Evolutionary conservation across 1,140 invertebrate genomes (phyloP).

Genomic region (Drepana arcuata): DNA sequence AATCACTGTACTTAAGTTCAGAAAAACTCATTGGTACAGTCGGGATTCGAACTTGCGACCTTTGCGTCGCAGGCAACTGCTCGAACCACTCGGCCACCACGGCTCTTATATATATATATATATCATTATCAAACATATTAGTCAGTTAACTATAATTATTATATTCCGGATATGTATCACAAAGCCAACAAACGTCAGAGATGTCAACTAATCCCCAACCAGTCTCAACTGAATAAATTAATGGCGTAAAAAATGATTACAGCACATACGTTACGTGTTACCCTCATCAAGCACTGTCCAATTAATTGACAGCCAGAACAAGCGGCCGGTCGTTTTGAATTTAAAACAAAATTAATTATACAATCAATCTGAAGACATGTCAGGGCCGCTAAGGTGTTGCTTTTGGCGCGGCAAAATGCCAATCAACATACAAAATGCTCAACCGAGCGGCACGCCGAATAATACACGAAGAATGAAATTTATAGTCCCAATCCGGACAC

Average conservation of each 20-base stretch:
- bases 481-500: too few species aligned
- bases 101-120: too few species aligned
- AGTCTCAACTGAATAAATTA: conserved; percentile 42
- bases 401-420: conserved; percentile 58
- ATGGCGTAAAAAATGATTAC: conserved; percentile 36
- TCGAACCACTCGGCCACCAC: too few species aligned
- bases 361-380: conserved; percentile 58
- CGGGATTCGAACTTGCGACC: too few species aligned
- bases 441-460: conserved; percentile 26
- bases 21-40: too few species aligned
- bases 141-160: too few species aligned
- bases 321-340: conserved; percentile 38
- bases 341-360: conserved; percentile 62
- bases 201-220: conserved; percentile 46
- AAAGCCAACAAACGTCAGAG: conserved; percentile 26
- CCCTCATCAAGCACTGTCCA: conserved; percentile 48
- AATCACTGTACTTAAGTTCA: too few species aligned
- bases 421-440: conserved; percentile 57
- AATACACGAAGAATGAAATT: too few species aligned
- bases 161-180: too few species aligned
- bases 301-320: conserved; percentile 59
- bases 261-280: conserved; percentile 36
- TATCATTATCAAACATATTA: too few species aligned
- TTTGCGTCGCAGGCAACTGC: too few species aligned
- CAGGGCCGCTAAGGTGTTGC: conserved; percentile 52